Conservation (phyloP, 2,888 invertebrate species). For the Amiota communis region DNA sequence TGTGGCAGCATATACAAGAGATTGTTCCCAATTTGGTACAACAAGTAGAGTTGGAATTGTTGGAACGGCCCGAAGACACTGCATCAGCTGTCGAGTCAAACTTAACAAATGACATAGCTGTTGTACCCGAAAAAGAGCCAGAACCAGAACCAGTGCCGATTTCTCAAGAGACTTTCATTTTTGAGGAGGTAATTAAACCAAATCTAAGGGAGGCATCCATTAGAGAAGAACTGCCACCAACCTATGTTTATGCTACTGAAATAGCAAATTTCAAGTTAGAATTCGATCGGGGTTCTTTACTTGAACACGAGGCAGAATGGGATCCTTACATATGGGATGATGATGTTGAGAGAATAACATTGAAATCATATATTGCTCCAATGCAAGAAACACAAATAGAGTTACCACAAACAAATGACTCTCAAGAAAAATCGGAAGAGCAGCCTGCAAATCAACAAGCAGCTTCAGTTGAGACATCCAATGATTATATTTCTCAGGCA, state of each 20-base stretch:
- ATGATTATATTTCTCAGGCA: no score
- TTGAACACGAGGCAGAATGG: conserved; percentile 54
- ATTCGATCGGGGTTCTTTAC: conserved; percentile 53
- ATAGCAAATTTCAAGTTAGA: conserved; percentile 63
- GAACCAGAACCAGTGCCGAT: conserved; percentile 40
- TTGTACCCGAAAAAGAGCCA: neutral
- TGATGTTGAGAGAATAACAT: conserved; percentile 54
- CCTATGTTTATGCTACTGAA: conserved; percentile 58
- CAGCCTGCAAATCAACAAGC: no score
- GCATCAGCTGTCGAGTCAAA: neutral
- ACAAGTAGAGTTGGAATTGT: conserved; percentile 71
- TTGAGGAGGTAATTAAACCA: conserved; percentile 70
- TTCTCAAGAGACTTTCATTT: conserved; percentile 60
- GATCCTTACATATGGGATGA: conserved; percentile 48
- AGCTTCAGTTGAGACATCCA: neutral
- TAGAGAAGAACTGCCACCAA: conserved; percentile 58
- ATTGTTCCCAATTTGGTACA: conserved; percentile 72
- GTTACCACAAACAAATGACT: neutral
- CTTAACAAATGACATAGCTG: neutral
- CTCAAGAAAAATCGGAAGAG: neutral
- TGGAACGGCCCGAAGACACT: conserved; percentile 48
- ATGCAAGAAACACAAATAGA: conserved; percentile 20
- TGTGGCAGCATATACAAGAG: conserved; percentile 73
- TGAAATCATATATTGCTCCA: conserved; percentile 57
- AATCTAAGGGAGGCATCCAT: conserved; percentile 62